A percentile compares a stretch with the other conserved stretches of the same genome.
Conservation (phyloP, 1,140 invertebrate species). For the Coptotermes formosanus region DNA sequence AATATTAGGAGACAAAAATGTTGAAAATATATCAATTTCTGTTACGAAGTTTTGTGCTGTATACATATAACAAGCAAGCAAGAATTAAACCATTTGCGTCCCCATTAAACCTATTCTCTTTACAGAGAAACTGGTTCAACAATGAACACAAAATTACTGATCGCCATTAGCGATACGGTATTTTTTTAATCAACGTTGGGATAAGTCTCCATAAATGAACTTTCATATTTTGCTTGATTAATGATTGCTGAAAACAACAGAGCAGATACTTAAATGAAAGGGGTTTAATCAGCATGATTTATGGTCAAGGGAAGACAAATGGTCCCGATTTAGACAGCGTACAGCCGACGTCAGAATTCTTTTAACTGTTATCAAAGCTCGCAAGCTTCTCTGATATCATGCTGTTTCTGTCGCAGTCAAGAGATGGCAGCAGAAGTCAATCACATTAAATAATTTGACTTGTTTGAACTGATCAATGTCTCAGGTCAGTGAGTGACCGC, state of each 20-base stretch:
- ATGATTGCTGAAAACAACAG: not conserved
- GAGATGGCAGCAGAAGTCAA: not conserved
- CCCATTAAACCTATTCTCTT: not conserved
- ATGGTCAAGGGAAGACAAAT: not conserved
- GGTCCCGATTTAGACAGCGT: not conserved
- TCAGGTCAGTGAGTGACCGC: too few species aligned
- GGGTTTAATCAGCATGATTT: not conserved
- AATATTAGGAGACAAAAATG: too few species aligned
- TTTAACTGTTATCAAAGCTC: not conserved
- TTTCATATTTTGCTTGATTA: not conserved
- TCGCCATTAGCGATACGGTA: not conserved
- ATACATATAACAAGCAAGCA: too few species aligned
- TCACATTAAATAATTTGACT: not conserved
- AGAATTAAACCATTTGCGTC: not conserved
- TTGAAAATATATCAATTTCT: too few species aligned
- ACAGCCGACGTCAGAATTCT: not conserved
- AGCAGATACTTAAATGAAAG: not conserved
- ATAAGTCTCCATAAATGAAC: too few species aligned
- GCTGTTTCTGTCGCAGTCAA: not conserved
- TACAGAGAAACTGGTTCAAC: not conserved
- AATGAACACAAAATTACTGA: too few species aligned
- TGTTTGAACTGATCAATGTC: not conserved
- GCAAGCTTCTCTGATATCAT: not conserved
- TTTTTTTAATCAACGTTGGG: not conserved
- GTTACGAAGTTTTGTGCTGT: too few species aligned